Evolutionary conservation across 2,888 invertebrate species (phyloP), one percentile per base, ranked within the genome.

Genomic region (Apotomis betuletana): DNA sequence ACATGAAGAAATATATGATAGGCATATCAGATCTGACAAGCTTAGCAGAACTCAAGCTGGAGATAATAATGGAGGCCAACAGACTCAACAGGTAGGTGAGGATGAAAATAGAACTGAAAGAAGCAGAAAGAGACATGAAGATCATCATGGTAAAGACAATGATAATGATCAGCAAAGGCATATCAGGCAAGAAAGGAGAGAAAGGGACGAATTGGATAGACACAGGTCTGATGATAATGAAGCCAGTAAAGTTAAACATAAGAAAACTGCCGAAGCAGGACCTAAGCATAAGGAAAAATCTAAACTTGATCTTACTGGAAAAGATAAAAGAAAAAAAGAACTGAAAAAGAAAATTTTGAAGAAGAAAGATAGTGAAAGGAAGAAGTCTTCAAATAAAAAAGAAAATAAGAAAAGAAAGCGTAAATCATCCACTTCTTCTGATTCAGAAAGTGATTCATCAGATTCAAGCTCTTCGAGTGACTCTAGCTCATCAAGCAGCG

Each of bases 401-500:
- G 78, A 55, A n/a, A 69, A 61, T 64, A 55, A 8, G 12, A 77
- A 75, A 70, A 78, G 84, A 75, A 90, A 86, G 77, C 87, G 89
- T 54, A 90, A 89, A 79, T 76, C 76, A n/a, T 90, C 91, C 44
- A 89, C 90, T 54, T 87, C 90, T 69, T 85, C 87, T 49, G 73
- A 70, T 36, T 88, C 92, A 41, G 88, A 88, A 2, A 86, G 84
- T 76, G 85, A 85, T 67, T 86, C 90, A 36, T 85, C 90, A 27
- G 87, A 87, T 13, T 83, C 88, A 36, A 91, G 87, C 78, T 86
- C 89, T 52, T 84, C 90, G 4, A 88, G 87, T 76, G 87, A 87
- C 5, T 85, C 89, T 54, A 90, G 87, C 78, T 88, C 90, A 27
- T 90, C 91, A 12, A 90, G 89, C 80, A 70, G 70, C 36, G 78